Percentiles rank a stretch among this genome's conserved stretches.
These are phyloP conservation scores for Cossypha heuglini DNA, from an alignment of 2,797 vertebrate genomes.

Conservation along the genomic window DNA sequence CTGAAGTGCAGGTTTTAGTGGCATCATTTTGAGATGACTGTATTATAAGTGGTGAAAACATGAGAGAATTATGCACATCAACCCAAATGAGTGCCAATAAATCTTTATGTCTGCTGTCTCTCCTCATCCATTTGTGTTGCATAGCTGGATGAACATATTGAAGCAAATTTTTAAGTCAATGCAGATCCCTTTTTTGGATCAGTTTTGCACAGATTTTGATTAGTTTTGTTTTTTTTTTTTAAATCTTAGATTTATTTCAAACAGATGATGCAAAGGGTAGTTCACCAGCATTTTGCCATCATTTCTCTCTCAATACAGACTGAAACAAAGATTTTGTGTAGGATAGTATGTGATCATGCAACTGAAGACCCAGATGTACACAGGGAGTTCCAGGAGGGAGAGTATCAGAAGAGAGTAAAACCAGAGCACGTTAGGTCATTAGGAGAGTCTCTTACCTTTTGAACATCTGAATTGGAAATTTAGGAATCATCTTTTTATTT, in stretches of 20 bases:
- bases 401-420: not conserved
- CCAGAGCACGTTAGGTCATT: not conserved
- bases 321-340: not conserved
- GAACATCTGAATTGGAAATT: not conserved
- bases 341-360: not conserved
- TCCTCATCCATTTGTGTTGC: not conserved
- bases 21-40: conserved; percentile 8
- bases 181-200: not conserved
- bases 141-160: not conserved
- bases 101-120: not conserved
- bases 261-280: not conserved
- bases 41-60: conserved; percentile 17
- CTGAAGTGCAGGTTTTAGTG: not conserved
- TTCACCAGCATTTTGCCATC: not conserved
- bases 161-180: not conserved
- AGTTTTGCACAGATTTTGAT: not conserved
- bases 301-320: not conserved
- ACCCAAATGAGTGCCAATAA: not conserved
- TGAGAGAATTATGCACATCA: not conserved
- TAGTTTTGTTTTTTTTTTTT: not conserved
- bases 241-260: not conserved
- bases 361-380: not conserved
- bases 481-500: not conserved
- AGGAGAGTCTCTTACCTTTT: not conserved
- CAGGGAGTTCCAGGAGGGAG: not conserved